Evolutionary conservation across 2,888 invertebrate genomes (phyloP).

Genomic region (Phyllotreta cruciferae): DNA sequence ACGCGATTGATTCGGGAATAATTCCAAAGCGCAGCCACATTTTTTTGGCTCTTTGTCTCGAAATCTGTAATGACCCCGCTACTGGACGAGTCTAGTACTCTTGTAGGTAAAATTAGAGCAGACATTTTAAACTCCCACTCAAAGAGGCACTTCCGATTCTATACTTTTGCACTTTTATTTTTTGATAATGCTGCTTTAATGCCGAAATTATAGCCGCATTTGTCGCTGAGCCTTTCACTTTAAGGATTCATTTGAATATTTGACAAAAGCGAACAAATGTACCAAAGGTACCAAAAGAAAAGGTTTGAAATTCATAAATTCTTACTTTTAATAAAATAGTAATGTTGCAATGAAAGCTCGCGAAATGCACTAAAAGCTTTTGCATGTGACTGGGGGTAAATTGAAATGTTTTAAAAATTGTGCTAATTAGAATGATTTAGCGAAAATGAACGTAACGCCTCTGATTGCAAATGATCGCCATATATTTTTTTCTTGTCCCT

Average conservation of each 20-base stretch:
- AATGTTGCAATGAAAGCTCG: too few species aligned
- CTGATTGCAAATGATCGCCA: slow-evolving; percentile 15
- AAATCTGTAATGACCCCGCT: too few species aligned
- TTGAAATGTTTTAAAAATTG: too few species aligned
- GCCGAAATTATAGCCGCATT: slow-evolving; percentile 8
- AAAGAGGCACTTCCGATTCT: slow-evolving; percentile 21
- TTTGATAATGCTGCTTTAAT: slow-evolving; percentile 24
- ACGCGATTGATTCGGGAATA: slow-evolving; percentile 12
- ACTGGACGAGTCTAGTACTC: background rate
- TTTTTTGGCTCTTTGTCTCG: too few species aligned
- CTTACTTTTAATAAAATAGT: background rate
- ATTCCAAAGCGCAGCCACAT: background rate
- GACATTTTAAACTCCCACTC: slow-evolving; percentile 12
- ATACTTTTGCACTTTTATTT: slow-evolving; percentile 23
- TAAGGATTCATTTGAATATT: slow-evolving; percentile 10
- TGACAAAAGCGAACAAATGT: background rate
- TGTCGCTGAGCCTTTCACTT: slow-evolving; percentile 12
- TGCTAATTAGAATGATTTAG: too few species aligned
- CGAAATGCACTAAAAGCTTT: too few species aligned
- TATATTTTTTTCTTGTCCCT: slow-evolving; percentile 19
- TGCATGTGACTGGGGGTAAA: too few species aligned
- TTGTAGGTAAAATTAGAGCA: slow-evolving; percentile 8
- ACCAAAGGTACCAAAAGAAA: background rate
- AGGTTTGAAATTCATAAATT: slow-evolving; percentile 1
- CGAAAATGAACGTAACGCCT: slow-evolving; percentile 16